These are phyloP conservation scores for Syngnathus scovelli DNA, from an alignment of 2,113 vertebrate species.

Conservation along the genomic window DNA sequence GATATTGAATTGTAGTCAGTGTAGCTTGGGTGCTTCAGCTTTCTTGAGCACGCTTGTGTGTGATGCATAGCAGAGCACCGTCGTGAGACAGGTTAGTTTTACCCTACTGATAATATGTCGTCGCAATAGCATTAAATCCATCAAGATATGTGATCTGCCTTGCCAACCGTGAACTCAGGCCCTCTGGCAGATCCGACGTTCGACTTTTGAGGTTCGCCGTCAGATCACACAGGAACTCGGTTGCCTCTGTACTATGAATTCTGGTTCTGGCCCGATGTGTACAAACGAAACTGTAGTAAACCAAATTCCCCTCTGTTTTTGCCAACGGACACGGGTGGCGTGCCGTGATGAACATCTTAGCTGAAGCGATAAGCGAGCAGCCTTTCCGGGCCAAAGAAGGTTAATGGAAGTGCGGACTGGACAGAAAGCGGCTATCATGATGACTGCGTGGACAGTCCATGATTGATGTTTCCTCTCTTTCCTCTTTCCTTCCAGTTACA, in stretches of 20 bases:
- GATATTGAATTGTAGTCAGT: no score
- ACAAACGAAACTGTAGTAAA: background rate
- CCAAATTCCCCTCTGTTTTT: constrained; percentile 26
- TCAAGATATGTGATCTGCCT: constrained; percentile 49
- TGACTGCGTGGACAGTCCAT: constrained; percentile 37
- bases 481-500: constrained; percentile 54
- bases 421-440: constrained; percentile 56
- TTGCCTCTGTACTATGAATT: background rate
- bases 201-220: background rate
- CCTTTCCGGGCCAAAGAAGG: constrained; percentile 51
- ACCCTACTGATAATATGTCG: no score
- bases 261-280: background rate
- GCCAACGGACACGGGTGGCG: constrained; percentile 27
- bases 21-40: no score
- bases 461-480: constrained; percentile 56
- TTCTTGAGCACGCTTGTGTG: no score
- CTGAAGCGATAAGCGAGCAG: constrained; percentile 34
- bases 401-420: constrained; percentile 52
- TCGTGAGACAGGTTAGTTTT: no score
- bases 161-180: constrained; percentile 25
- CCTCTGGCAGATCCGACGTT: constrained; percentile 23
- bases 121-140: constrained; percentile 47
- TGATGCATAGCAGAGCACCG: no score
- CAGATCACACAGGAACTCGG: background rate
- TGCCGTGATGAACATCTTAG: constrained; percentile 20